phyloP scores from a whole-genome alignment of 2,113 vertebrate species.

The Sceloporus tristichus region DNA sequence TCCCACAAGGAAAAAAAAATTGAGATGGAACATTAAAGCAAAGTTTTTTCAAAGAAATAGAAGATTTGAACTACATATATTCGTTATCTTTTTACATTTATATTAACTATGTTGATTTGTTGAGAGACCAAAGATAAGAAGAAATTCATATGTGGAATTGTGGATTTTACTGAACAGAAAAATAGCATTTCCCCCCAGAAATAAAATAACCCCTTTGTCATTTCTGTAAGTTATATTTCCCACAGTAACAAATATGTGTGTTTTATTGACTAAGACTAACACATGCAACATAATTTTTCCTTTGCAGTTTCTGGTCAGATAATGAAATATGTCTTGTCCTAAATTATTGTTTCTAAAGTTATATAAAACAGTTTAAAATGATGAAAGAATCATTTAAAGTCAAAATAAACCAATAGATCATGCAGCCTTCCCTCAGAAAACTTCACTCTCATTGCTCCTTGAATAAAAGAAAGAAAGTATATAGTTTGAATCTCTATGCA shows the following conservation, averaged over 20 bases:
- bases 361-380: background rate
- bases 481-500: constrained; percentile 18
- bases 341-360: constrained; percentile 55
- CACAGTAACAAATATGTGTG: constrained; percentile 26
- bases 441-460: background rate
- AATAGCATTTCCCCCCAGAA: background rate
- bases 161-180: constrained; percentile 4
- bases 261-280: constrained; percentile 58
- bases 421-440: constrained; percentile 37
- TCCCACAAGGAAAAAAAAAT: background rate
- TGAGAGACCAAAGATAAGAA: constrained; percentile 33
- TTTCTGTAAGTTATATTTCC: constrained; percentile 16
- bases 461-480: constrained; percentile 16
- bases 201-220: background rate
- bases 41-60: background rate
- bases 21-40: background rate
- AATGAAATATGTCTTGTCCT: constrained; percentile 49
- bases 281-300: constrained; percentile 65
- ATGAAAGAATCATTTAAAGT: background rate
- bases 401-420: constrained; percentile 40
- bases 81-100: constrained; percentile 4
- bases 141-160: constrained; percentile 40
- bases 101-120: constrained; percentile 1
- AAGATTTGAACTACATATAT: constrained; percentile 1
- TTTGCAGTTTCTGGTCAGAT: constrained; percentile 45